These are phyloP conservation scores for Diarsia mendica DNA, from an alignment of 2,888 invertebrate species.

Conservation along the genomic window DNA sequence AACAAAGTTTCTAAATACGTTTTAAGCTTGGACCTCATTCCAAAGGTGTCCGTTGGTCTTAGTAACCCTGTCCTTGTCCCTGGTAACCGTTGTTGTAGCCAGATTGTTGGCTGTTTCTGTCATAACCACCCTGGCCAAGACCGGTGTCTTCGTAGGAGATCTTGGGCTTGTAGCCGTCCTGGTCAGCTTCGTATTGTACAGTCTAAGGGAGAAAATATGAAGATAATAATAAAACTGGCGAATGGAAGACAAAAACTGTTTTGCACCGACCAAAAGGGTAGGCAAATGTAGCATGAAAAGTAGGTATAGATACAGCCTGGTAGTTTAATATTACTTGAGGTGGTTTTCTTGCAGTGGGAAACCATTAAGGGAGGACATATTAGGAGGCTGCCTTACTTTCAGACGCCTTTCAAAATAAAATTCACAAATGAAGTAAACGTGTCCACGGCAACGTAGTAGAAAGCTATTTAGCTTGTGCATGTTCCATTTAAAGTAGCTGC, in stretches of 20 bases:
- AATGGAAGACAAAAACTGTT: background rate
- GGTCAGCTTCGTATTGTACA: constrained; percentile 93
- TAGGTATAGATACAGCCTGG: background rate
- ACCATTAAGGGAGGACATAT: background rate
- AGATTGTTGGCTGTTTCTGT: constrained; percentile 70
- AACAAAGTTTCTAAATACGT: constrained; percentile 28
- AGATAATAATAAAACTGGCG: background rate
- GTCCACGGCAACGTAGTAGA: too few species aligned
- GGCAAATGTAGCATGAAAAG: background rate
- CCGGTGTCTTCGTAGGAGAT: constrained; percentile 92
- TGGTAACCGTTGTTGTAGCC: constrained; percentile 68
- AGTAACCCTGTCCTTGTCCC: constrained; percentile 65
- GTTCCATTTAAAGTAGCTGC: too few species aligned
- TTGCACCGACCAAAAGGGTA: background rate
- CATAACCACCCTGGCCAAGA: constrained; percentile 71
- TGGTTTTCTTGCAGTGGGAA: background rate
- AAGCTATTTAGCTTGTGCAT: too few species aligned
- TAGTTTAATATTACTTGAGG: background rate
- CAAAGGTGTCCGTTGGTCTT: constrained; percentile 33
- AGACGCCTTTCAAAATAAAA: background rate
- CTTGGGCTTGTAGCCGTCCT: constrained; percentile 92
- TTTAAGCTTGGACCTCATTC: constrained; percentile 30
- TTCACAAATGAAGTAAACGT: too few species aligned
- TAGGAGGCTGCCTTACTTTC: background rate
- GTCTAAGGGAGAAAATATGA: constrained; percentile 81